Evolutionary conservation across 1,140 invertebrate species (phyloP).

Genomic region (Holcopasites calliopsidis): DNA sequence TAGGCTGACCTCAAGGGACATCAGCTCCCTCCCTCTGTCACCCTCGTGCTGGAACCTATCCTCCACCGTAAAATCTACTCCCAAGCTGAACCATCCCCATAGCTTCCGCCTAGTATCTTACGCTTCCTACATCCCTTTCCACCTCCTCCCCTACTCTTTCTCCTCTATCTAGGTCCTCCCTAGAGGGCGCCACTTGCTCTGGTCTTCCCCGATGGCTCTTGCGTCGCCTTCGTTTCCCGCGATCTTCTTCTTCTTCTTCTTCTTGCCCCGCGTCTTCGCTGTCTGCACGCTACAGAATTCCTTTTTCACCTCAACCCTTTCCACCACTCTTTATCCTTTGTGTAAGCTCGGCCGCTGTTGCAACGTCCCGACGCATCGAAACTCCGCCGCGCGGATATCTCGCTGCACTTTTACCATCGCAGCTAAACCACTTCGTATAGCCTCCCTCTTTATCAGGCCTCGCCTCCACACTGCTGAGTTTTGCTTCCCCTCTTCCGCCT

Average conservation of each 20-base stretch:
- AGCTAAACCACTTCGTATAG: conserved; percentile 59
- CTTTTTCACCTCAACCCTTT: background rate
- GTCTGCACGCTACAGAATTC: background rate
- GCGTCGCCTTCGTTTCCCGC: conserved; percentile 7
- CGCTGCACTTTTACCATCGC: conserved; percentile 59
- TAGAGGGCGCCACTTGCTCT: conserved; percentile 8
- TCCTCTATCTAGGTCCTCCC: background rate
- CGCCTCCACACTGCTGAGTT: conserved; percentile 9
- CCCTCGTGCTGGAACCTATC: conserved; percentile 15
- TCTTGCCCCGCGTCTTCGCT: conserved; percentile 7
- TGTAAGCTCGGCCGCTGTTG: conserved; percentile 49
- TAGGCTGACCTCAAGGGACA: conserved; percentile 69
- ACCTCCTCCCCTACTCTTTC: conserved; percentile 1
- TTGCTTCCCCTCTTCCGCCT: conserved; percentile 8
- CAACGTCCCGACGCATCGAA: conserved; percentile 53
- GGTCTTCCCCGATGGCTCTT: conserved; percentile 9
- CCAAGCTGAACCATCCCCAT: conserved; percentile 47
- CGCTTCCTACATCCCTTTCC: conserved; percentile 28
- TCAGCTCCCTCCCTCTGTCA: conserved; percentile 33
- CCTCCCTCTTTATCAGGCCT: conserved; percentile 49
- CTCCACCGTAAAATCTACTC: conserved; percentile 58
- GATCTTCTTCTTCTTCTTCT: background rate
- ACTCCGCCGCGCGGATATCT: conserved; percentile 52
- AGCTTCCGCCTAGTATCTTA: conserved; percentile 62
- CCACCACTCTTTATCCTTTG: conserved; percentile 48